A percentile compares a stretch with the other conserved stretches of the same genome.
These are phyloP conservation scores for Drosophila parabipectinata DNA, from an alignment of 1,140 invertebrate species.

Conservation along the genomic window DNA sequence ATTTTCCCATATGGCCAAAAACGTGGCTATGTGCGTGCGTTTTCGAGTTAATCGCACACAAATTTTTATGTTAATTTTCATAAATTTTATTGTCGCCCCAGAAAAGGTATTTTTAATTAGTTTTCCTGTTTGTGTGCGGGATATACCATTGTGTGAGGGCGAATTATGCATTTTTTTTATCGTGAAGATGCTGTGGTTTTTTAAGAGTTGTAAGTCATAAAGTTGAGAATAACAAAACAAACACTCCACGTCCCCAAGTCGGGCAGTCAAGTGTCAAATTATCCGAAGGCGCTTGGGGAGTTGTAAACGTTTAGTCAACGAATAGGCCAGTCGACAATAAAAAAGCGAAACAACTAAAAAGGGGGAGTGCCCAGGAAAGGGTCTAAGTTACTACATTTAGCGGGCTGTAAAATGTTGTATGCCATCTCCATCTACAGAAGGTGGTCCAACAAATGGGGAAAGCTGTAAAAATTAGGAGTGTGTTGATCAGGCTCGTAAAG, in stretches of 20 bases:
- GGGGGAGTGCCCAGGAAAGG: constrained; percentile 16
- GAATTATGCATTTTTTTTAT: neutral
- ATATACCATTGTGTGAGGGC: constrained; percentile 55
- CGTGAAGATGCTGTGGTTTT: constrained; percentile 39
- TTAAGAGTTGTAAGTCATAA: constrained; percentile 77
- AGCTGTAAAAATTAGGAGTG: constrained; percentile 24
- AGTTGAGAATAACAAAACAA: constrained; percentile 58
- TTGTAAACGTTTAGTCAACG: constrained; percentile 62
- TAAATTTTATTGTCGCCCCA: constrained; percentile 82
- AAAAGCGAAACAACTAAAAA: constrained; percentile 26
- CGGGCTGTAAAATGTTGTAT: constrained; percentile 37
- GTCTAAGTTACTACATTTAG: constrained; percentile 48
- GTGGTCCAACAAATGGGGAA: constrained; percentile 26
- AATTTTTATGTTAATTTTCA: constrained; percentile 83
- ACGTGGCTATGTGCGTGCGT: constrained; percentile 54
- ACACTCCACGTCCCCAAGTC: constrained; percentile 12
- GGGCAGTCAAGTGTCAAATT: constrained; percentile 77
- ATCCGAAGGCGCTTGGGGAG: constrained; percentile 68
- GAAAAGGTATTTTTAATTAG: constrained; percentile 78
- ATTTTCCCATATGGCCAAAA: constrained; percentile 72
- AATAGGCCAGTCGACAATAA: constrained; percentile 50
- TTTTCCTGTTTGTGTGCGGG: constrained; percentile 65
- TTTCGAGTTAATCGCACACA: constrained; percentile 76
- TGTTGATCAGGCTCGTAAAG: constrained; percentile 33
- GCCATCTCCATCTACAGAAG: constrained; percentile 13